phyloP scores from a whole-genome alignment of 2,113 vertebrate genomes.

The Clupea harengus region DNA sequence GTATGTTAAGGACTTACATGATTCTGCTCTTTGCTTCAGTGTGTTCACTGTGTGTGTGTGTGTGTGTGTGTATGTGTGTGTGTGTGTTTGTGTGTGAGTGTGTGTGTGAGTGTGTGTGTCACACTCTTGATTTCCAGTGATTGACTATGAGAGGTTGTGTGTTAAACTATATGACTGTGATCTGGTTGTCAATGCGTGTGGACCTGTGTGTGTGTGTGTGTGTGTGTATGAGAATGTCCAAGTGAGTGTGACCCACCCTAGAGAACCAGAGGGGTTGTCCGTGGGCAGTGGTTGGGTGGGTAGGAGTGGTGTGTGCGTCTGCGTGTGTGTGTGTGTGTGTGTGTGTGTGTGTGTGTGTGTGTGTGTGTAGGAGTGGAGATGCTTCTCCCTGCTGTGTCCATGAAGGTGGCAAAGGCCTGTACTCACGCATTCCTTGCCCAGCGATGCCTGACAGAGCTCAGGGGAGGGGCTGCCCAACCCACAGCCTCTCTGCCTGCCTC shows the following conservation, averaged over 20 bases:
- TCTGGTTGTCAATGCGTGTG: not conserved
- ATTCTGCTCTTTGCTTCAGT: too few species aligned
- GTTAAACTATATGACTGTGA: too few species aligned
- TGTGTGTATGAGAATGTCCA: not conserved
- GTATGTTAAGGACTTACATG: too few species aligned
- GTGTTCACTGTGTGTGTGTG: not conserved
- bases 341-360: constrained; percentile 15
- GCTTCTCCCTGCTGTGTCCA: constrained; percentile 9
- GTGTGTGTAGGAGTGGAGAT: not conserved
- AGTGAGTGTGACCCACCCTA: not conserved
- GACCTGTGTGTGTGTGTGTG: not conserved
- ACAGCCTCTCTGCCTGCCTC: too few species aligned
- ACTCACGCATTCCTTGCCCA: constrained; percentile 47
- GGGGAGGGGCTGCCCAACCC: too few species aligned
- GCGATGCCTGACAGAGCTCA: constrained; percentile 43
- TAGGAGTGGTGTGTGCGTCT: too few species aligned
- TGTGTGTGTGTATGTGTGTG: not conserved
- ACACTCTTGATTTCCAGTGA: too few species aligned
- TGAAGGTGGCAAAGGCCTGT: constrained; percentile 35
- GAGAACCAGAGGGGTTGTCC: too few species aligned
- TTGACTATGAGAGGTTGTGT: too few species aligned
- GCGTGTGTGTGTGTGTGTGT: not conserved
- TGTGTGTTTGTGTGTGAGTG: not conserved
- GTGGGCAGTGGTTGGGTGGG: too few species aligned
- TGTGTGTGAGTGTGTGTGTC: constrained; percentile 1